Percentiles rank a stretch among this genome's conserved stretches.
Evolutionary conservation across 2,888 invertebrate genomes (phyloP).

Genomic region (Syritta pipiens): DNA sequence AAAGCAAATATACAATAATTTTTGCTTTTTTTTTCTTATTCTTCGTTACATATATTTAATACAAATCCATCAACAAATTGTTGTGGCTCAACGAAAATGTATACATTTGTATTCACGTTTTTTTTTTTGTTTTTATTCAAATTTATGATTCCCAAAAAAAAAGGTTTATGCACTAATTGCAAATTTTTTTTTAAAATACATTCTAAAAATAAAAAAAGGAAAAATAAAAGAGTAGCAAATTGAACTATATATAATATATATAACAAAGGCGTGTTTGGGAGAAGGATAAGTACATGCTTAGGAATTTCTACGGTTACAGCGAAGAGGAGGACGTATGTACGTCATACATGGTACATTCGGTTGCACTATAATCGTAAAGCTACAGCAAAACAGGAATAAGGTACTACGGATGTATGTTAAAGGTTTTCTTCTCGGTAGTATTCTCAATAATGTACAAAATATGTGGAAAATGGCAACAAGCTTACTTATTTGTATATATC

Average conservation of each 20-base stretch:
- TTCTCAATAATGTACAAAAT: slow-evolving; percentile 55
- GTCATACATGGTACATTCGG: slow-evolving; percentile 48
- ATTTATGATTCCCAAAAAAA: too few species aligned
- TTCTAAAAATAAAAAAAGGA: slow-evolving; percentile 11
- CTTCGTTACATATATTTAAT: slow-evolving; percentile 7
- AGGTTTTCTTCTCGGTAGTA: too few species aligned
- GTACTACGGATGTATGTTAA: too few species aligned
- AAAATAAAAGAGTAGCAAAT: slow-evolving; percentile 6
- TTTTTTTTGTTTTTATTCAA: too few species aligned
- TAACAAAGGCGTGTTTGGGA: too few species aligned
- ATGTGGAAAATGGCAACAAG: slow-evolving; percentile 58
- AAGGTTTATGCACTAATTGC: background rate
- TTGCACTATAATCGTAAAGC: slow-evolving; percentile 67
- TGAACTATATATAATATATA: slow-evolving; percentile 12
- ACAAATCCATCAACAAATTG: slow-evolving; percentile 15
- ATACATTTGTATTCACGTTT: slow-evolving; percentile 12
- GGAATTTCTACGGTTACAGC: slow-evolving; percentile 54
- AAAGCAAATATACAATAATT: too few species aligned
- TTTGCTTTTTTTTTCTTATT: background rate
- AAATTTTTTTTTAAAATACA: slow-evolving; percentile 16
- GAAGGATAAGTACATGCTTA: slow-evolving; percentile 35
- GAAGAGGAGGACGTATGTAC: too few species aligned
- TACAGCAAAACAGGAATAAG: slow-evolving; percentile 43
- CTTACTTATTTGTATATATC: slow-evolving; percentile 35
- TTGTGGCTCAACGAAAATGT: slow-evolving; percentile 8